Percentiles rank a stretch among this genome's conserved stretches.
phyloP scores from a whole-genome alignment of 1,140 invertebrate species.

The Thaumatotibia leucotreta region DNA sequence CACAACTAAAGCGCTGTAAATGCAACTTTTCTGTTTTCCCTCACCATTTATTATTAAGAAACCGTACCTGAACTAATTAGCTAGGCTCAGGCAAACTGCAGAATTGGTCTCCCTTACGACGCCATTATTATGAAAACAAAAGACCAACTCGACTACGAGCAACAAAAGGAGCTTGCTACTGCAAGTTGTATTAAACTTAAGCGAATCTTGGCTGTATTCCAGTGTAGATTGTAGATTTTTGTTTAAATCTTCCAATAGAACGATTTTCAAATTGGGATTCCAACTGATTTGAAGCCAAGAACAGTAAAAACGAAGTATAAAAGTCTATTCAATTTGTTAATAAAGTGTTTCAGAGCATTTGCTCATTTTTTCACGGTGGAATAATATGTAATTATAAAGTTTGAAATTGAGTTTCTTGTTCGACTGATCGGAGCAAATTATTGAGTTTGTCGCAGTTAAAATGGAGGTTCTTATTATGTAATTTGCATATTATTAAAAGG shows the following conservation, averaged over 20 bases:
- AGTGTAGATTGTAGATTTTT: neutral
- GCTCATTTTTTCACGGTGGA: neutral
- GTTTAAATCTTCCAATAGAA: constrained; percentile 7
- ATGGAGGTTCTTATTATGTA: neutral
- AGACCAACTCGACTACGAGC: neutral
- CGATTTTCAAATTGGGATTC: neutral
- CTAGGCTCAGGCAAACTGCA: neutral
- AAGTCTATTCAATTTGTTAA: neutral
- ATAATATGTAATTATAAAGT: neutral
- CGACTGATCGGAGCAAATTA: neutral
- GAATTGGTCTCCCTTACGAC: constrained; percentile 5
- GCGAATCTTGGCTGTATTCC: neutral
- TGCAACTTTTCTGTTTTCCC: neutral
- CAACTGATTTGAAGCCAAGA: neutral
- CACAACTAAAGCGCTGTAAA: neutral
- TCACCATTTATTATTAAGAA: constrained; percentile 4
- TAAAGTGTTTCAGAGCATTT: neutral
- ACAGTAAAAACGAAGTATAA: neutral
- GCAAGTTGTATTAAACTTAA: constrained; percentile 9
- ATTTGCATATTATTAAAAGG: too few relatives aligned
- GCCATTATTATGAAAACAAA: constrained; percentile 10
- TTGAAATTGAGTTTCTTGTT: neutral
- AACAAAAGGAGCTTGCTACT: neutral
- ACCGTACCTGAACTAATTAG: constrained; percentile 2
- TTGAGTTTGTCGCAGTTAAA: neutral